Percentiles rank a stretch among this genome's conserved stretches.
Conservation (phyloP, 2,113 vertebrate genomes). For the Sisor rabdophorus region DNA sequence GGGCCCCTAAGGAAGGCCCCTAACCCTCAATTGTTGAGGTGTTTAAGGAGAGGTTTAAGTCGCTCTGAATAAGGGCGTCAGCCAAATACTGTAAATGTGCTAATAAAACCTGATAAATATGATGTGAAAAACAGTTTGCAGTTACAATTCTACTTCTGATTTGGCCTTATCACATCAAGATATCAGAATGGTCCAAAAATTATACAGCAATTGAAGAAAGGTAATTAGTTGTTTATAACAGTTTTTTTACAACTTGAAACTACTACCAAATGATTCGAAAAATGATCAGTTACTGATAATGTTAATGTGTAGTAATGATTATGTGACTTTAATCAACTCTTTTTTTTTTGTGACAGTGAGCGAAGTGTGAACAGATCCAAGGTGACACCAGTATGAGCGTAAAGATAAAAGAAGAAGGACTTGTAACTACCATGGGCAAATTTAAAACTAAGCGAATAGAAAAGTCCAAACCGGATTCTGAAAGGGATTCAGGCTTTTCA, state of each 20-base stretch:
- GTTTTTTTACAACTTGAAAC: background rate
- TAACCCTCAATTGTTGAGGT: no score
- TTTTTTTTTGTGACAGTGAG: conserved; percentile 5
- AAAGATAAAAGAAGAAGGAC: conserved; percentile 61
- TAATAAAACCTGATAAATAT: background rate
- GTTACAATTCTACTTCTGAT: background rate
- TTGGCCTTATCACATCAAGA: background rate
- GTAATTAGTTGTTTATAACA: background rate
- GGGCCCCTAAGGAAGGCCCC: no score
- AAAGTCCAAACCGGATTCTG: conserved; percentile 66
- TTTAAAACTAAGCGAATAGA: conserved; percentile 54
- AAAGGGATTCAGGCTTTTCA: conserved; percentile 91
- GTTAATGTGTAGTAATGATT: background rate
- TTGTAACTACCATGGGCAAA: conserved; percentile 44
- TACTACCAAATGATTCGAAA: background rate
- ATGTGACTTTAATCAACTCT: background rate
- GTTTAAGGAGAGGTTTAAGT: no score
- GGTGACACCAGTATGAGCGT: conserved; percentile 53
- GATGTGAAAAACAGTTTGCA: background rate
- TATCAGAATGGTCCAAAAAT: background rate
- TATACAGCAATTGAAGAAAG: background rate
- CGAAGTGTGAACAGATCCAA: background rate
- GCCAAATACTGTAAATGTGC: background rate
- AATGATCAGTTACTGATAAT: no score
- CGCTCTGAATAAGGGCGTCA: no score